phyloP scores from a whole-genome alignment of 1,140 invertebrate genomes.

The Triops longicaudatus region DNA sequence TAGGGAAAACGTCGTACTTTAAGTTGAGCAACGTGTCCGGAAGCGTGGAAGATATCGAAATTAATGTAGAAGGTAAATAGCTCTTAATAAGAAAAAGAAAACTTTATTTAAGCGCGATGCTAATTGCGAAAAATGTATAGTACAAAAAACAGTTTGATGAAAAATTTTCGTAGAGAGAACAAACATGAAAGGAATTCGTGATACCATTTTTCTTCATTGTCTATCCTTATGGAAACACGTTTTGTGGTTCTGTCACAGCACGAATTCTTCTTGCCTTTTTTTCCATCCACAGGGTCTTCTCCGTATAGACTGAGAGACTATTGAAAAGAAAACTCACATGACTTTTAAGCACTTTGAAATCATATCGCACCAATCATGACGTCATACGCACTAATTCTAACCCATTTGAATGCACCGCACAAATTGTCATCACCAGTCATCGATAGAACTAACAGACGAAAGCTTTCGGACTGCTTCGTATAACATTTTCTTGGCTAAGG shows the following conservation, averaged over 20 bases:
- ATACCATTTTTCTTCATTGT: conserved; percentile 6
- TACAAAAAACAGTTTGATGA: too few relatives aligned
- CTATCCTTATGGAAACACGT: not conserved
- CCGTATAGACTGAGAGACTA: conserved; percentile 31
- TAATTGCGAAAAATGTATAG: too few relatives aligned
- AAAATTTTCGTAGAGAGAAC: too few relatives aligned
- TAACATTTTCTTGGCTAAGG: conserved; percentile 18
- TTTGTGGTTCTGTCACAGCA: conserved; percentile 20
- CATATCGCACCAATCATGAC: not conserved
- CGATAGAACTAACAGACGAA: not conserved
- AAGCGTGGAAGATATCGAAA: conserved; percentile 81
- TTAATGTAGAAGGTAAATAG: conserved; percentile 81
- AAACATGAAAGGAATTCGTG: not conserved
- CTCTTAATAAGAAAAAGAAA: too few relatives aligned
- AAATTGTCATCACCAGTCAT: not conserved
- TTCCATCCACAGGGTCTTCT: conserved; percentile 30
- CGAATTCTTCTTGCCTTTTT: conserved; percentile 28
- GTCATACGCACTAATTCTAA: conserved; percentile 16
- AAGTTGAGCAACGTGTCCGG: conserved; percentile 65
- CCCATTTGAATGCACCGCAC: not conserved
- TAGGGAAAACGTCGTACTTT: conserved; percentile 62
- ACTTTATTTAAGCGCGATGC: too few relatives aligned
- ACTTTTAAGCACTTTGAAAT: not conserved
- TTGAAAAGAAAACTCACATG: conserved; percentile 24
- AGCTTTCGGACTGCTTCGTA: not conserved